Evolutionary conservation across 2,113 vertebrate species (phyloP), one percentile per base, ranked within the genome.

Genomic region (Seriola quinqueradiata): DNA sequence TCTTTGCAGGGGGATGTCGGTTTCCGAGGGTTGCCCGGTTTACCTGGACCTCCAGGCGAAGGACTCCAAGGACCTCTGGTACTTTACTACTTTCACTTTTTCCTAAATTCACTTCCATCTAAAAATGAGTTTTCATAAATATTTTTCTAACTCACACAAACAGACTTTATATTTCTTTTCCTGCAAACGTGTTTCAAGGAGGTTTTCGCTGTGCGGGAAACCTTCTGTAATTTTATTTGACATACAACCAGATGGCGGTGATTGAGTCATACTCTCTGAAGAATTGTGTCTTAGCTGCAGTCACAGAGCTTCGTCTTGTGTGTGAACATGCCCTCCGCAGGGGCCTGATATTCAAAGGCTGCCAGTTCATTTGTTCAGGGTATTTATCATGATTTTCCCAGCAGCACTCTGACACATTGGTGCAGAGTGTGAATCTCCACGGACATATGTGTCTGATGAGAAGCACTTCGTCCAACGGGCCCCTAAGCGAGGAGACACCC

Each of bases 21-120:
- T 38, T 96, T 94, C 55, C 93, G 96, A 88, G 97, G 97, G 77
- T 84, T 94, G 80, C 21, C 88, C 36, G 97, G 97, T 77, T 91
- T 81, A 50, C 89, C 95, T 0, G 97, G 97, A 82, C 94, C 96
- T 55, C 93, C 96, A 81, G 97, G 97, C 54, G 96, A 97, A 94
- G 97, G 97, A 21, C 76, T 96, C 14, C 96, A 95, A 93, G 97
- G 97, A 94, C 94, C 94, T 65, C 94, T 87, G 91, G 97, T 97
- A 96, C 44, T 48, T 59, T 8, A 44, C 70, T 76, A 80, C 65
- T 59, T 87, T 70, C 34, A 55, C 1, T 10, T 61, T 61, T 68
- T 73, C 36, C 8, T 28, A 3, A 46, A 58, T 59, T 82, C 16
- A 32, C 40, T 40, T 52, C 40, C 19, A 1, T 44, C 32, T 44